phyloP scores from a whole-genome alignment of 2,113 vertebrate species.

The Grallaria varia region DNA sequence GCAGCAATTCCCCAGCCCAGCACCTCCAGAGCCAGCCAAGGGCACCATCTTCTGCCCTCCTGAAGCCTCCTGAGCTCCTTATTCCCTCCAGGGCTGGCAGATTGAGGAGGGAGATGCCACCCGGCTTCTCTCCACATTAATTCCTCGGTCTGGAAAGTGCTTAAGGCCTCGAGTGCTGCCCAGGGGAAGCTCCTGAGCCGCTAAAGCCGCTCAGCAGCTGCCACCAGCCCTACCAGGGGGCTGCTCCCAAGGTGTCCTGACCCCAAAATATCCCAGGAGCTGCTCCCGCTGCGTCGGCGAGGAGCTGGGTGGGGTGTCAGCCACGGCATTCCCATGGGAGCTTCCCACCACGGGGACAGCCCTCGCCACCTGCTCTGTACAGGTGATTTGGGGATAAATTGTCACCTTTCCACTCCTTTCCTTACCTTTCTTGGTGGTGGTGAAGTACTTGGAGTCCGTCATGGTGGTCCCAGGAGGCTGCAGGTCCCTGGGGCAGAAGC shows the following conservation, averaged over 20 bases:
- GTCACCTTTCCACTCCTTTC: neutral
- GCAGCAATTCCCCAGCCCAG: neutral
- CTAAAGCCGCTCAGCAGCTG: neutral
- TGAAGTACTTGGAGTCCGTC: conserved; percentile 99
- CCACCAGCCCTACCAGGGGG: neutral
- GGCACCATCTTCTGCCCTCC: neutral
- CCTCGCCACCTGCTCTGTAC: rapidly evolving
- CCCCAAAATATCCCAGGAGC: neutral
- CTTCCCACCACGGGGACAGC: neutral
- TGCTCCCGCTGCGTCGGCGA: rapidly evolving
- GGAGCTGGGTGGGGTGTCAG: neutral
- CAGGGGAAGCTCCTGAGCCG: neutral
- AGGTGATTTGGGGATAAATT: rapidly evolving
- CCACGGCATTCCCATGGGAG: rapidly evolving
- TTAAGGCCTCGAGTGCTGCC: neutral
- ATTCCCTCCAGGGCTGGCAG: neutral
- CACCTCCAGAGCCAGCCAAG: neutral
- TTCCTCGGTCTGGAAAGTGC: neutral
- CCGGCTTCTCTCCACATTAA: neutral
- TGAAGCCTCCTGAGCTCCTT: neutral
- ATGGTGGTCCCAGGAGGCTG: conserved; percentile 79
- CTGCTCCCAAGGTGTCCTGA: neutral
- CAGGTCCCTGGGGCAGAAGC: conserved; percentile 55
- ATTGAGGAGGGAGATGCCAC: neutral
- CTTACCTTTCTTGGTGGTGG: conserved; percentile 98